These are phyloP conservation scores for Drosophila saltans DNA, from an alignment of 1,140 invertebrate genomes.

Conservation along the genomic window DNA sequence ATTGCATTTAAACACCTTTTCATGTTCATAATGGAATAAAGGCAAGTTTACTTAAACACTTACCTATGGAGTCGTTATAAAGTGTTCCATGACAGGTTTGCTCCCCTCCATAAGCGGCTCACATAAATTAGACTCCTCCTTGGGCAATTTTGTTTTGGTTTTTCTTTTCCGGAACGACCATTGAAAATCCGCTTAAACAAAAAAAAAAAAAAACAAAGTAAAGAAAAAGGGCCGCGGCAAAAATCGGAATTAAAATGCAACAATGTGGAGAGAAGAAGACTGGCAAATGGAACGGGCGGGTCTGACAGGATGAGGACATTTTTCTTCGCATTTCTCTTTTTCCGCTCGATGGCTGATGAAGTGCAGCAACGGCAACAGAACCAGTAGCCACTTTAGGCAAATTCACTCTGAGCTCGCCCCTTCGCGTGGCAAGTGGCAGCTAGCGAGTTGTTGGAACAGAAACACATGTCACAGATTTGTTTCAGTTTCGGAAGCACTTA, in stretches of 20 bases:
- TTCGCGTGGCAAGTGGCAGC: neutral
- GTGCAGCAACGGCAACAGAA: conserved; percentile 1
- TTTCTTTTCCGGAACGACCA: conserved; percentile 45
- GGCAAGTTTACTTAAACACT: conserved; percentile 7
- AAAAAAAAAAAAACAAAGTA: neutral
- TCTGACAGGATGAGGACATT: conserved; percentile 43
- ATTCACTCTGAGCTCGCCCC: conserved; percentile 27
- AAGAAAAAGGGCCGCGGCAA: conserved; percentile 49
- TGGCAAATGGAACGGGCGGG: neutral
- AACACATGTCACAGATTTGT: conserved; percentile 82
- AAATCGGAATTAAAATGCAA: conserved; percentile 66
- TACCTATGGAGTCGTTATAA: conserved; percentile 4
- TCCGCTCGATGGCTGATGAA: conserved; percentile 22
- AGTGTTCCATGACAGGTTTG: conserved; percentile 18
- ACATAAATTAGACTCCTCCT: conserved; percentile 67
- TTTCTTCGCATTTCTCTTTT: conserved; percentile 62
- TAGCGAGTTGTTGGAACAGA: conserved; percentile 51
- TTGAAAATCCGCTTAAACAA: conserved; percentile 71
- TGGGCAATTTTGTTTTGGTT: conserved; percentile 63
- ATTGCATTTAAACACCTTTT: neutral
- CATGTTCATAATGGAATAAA: conserved; percentile 2
- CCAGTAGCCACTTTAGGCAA: conserved; percentile 52
- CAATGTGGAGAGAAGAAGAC: conserved; percentile 40
- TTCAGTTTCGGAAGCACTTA: conserved; percentile 81
- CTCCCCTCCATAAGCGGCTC: conserved; percentile 60